Conservation (phyloP, 53 echinoderm and acorn worm species). For the Holothuria leucospilota region DNA sequence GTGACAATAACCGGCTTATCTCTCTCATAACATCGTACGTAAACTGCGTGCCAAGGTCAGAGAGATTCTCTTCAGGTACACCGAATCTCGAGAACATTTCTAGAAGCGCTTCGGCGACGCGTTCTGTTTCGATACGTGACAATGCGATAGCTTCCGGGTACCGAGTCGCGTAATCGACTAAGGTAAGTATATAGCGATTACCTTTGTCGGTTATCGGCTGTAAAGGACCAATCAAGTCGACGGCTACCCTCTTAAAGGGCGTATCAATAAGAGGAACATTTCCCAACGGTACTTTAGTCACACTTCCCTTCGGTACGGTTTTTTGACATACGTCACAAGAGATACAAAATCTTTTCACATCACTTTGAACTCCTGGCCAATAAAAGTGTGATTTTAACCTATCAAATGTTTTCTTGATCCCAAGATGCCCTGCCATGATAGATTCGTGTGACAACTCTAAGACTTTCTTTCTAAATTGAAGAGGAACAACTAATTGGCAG, state of each 20-base stretch:
- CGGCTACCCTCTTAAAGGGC: constrained; percentile 24
- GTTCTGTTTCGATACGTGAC: constrained; percentile 6
- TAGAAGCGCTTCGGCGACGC: constrained; percentile 11
- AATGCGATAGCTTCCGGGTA: constrained; percentile 26
- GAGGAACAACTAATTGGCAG: too few species aligned
- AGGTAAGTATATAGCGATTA: not conserved
- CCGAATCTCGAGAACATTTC: not conserved
- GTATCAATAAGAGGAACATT: constrained; percentile 19
- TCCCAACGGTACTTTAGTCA: not conserved
- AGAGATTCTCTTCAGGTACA: not conserved
- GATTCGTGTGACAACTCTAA: too few species aligned
- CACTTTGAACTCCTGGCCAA: too few species aligned
- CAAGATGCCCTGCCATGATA: too few species aligned
- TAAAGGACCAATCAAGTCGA: constrained; percentile 15
- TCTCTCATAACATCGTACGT: constrained; percentile 4
- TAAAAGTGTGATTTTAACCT: too few species aligned
- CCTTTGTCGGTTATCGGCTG: constrained; percentile 19
- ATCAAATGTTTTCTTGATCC: too few species aligned
- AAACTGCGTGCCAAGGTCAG: too few species aligned
- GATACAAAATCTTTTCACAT: too few species aligned
- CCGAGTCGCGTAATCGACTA: too few species aligned
- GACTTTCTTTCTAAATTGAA: too few species aligned
- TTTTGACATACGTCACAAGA: not conserved
- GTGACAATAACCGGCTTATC: not conserved
- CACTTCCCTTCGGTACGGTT: constrained; percentile 15